phyloP scores from a whole-genome alignment of 23 tunicate species.

The Ascidia mentula region DNA sequence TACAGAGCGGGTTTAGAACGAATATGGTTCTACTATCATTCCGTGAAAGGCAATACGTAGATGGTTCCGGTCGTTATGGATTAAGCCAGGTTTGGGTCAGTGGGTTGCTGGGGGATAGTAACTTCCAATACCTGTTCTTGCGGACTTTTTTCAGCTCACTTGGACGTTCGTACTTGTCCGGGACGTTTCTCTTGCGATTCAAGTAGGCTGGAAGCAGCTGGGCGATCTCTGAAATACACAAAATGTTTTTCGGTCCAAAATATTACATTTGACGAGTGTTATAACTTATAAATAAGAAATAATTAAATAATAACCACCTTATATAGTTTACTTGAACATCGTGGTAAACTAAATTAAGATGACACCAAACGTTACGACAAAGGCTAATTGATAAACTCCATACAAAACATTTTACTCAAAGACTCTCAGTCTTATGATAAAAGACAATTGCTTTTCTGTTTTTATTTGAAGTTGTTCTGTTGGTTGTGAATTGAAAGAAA shows the following conservation, averaged over 20 bases:
- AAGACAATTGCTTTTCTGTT: too few relatives aligned
- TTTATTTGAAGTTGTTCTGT: too few relatives aligned
- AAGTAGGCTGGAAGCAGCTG: constrained; percentile 68
- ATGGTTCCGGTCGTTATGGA: background rate
- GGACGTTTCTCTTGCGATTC: constrained; percentile 60
- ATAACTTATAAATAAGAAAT: too few relatives aligned
- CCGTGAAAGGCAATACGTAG: background rate
- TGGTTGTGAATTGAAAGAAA: too few relatives aligned
- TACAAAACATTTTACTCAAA: too few relatives aligned
- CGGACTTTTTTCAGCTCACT: constrained; percentile 32
- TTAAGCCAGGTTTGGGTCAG: background rate
- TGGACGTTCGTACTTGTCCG: constrained; percentile 67
- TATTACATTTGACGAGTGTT: too few relatives aligned
- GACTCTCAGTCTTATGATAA: too few relatives aligned
- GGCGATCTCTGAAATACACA: constrained; percentile 64
- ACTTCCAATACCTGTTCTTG: constrained; percentile 17
- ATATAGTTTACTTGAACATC: too few relatives aligned
- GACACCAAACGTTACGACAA: too few relatives aligned
- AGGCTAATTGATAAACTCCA: too few relatives aligned
- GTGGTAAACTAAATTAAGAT: too few relatives aligned
- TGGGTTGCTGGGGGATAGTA: background rate
- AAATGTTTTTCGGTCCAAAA: background rate
- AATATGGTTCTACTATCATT: background rate
- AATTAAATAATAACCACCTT: too few relatives aligned
- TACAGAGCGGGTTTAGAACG: constrained; percentile 5